These are phyloP conservation scores for Gambelia wislizenii DNA, from an alignment of 2,797 vertebrate species.

Conservation along the genomic window DNA sequence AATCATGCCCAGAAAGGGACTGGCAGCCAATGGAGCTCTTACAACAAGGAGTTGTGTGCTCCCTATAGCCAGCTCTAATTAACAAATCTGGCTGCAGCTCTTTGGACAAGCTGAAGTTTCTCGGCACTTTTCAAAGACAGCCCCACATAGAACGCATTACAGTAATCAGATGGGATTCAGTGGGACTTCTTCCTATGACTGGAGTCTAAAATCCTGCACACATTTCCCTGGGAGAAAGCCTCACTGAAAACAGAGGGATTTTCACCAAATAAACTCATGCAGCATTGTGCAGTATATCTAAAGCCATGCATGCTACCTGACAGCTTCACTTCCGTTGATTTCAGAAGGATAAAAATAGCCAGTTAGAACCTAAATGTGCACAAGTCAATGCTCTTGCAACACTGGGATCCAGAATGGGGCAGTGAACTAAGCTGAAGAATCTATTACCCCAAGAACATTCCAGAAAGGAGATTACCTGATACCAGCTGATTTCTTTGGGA, in stretches of 20 bases:
- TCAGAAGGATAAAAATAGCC: not conserved
- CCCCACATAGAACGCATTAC: too few species aligned
- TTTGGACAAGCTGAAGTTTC: too few species aligned
- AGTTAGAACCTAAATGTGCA: not conserved
- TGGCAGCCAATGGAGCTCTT: too few species aligned
- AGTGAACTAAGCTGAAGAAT: not conserved
- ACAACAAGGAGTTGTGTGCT: too few species aligned
- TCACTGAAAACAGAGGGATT: not conserved
- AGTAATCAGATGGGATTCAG: too few species aligned
- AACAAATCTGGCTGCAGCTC: too few species aligned
- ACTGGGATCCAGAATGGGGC: not conserved
- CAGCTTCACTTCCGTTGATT: not conserved
- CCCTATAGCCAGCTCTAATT: too few species aligned
- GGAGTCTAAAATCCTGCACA: not conserved
- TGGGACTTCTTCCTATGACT: too few species aligned
- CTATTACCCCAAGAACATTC: not conserved
- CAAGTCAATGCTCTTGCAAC: not conserved
- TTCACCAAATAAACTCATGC: not conserved
- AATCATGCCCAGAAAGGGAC: too few species aligned
- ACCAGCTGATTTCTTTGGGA: not conserved
- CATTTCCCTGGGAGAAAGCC: not conserved
- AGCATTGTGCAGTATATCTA: not conserved
- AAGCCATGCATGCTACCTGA: not conserved
- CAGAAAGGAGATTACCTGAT: not conserved
- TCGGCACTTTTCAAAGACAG: too few species aligned